These are phyloP conservation scores for Prunella strophiata DNA, from an alignment of 2,797 vertebrate genomes.

Conservation along the genomic window DNA sequence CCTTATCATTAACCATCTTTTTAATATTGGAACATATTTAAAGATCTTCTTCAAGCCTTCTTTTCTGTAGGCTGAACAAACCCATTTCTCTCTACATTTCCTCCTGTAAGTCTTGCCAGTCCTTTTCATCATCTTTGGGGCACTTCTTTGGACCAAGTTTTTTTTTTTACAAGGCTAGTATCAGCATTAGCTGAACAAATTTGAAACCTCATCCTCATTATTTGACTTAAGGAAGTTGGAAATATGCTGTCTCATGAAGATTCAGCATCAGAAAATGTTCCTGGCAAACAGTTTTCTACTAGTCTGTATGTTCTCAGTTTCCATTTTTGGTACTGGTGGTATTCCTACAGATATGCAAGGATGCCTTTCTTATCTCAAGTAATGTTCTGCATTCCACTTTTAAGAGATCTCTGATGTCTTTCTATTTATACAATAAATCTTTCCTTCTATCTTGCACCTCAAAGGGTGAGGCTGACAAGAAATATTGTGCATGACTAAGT, in stretches of 20 bases:
- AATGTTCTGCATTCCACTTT: background rate
- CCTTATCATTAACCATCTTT: background rate
- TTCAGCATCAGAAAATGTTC: background rate
- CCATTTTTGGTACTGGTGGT: background rate
- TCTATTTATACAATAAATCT: background rate
- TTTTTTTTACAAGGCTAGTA: background rate
- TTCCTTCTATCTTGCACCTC: background rate
- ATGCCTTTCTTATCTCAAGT: background rate
- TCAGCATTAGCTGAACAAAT: background rate
- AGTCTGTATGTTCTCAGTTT: background rate
- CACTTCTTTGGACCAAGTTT: background rate
- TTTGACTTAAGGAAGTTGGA: background rate
- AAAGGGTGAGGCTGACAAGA: slow-evolving; percentile 2
- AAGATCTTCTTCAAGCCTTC: background rate
- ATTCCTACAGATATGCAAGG: background rate
- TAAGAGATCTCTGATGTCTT: background rate
- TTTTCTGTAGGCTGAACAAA: background rate
- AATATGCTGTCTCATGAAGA: background rate
- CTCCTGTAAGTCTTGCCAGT: background rate
- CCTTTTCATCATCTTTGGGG: background rate
- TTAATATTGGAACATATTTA: background rate
- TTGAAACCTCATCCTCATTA: background rate
- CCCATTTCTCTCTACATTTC: background rate
- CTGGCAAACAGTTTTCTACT: background rate
- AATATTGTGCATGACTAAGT: background rate